Base-by-base conservation (phyloP, 2,113 vertebrate genomes). In the Etia nguti region DNA sequence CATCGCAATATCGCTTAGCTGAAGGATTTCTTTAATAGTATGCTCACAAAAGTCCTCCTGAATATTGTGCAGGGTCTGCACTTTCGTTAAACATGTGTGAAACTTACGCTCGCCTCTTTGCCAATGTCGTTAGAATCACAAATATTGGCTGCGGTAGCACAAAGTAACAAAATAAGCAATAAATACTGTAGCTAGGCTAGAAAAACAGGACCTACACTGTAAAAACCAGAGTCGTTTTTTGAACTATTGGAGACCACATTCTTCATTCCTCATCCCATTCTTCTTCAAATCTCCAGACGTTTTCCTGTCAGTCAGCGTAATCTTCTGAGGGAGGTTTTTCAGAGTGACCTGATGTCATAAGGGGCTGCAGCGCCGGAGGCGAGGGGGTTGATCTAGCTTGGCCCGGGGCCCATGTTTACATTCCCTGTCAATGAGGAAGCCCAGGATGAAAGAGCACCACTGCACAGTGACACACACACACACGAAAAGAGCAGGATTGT, bases 401-500 rank as follows among this genome's bases (percentile, higher is more conserved):
- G 98, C 97, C 26, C 0, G 0, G 16, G 94, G 97, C 97, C 98
- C 95, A 94, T 98, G 97, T 98, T 99, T 99, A 99, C 97, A 98
- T 96, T 98, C 97, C 96, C 96, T 91, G 96, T 96, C 97, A 96
- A 97, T 97, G 97, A 96, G 97, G 97, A 98, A 98, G 96, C 95
- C 94, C 96, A 94, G 96, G 97, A 97, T 97, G 96, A 98, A 98
- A 98, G 96, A 94, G 95, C 96, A 95, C 94, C 95, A 96, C 94
- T 94, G 90, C 89, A 94, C 96, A 86, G 84, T 83, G 41, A 86
- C 57, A 54, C 88, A 81, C 68, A 12, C 82, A 86, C 10, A 70
- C 26, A 2, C 80, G 11, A 88, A 80, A 62, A 80, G 29, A 56
- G 48, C 31, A 48, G 50, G 24, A 84, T 12, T 85, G 24, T 48